Percentiles rank a stretch among this genome's conserved stretches.
Evolutionary conservation across 1,140 invertebrate genomes (phyloP).

Genomic region (Lineus longissimus): DNA sequence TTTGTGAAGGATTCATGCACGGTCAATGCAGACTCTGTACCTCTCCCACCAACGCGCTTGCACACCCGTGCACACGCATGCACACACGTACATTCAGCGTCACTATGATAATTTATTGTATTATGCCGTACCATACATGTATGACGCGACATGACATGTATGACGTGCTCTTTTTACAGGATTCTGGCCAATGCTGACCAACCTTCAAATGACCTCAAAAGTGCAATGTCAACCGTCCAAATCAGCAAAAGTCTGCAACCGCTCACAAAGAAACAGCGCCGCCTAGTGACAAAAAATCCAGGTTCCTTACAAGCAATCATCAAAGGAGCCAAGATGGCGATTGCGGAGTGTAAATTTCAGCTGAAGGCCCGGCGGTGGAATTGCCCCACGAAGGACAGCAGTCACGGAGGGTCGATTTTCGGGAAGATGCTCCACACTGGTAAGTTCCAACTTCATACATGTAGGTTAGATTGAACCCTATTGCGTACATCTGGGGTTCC

Average conservation of each 20-base stretch:
- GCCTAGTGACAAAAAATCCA: constrained; percentile 44
- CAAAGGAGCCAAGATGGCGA: constrained; percentile 46
- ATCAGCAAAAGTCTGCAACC: constrained; percentile 43
- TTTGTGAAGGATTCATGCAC: too few relatives aligned
- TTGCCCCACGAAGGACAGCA: constrained; percentile 42
- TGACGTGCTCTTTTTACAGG: constrained; percentile 25
- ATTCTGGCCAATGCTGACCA: constrained; percentile 39
- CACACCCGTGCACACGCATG: too few relatives aligned
- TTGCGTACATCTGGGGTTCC: too few relatives aligned
- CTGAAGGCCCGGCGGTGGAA: constrained; percentile 52
- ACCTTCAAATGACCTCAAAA: constrained; percentile 34
- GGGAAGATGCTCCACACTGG: constrained; percentile 49
- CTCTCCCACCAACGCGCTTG: too few relatives aligned
- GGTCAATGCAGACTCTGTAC: too few relatives aligned
- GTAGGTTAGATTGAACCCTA: too few relatives aligned
- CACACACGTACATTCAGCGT: too few relatives aligned
- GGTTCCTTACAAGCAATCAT: constrained; percentile 47
- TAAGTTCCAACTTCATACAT: constrained; percentile 25
- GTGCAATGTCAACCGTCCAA: constrained; percentile 33
- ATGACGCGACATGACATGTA: too few relatives aligned
- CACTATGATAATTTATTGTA: too few relatives aligned
- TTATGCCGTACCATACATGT: too few relatives aligned
- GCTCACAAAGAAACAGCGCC: constrained; percentile 43
- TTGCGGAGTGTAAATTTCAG: constrained; percentile 51
- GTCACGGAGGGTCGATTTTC: constrained; percentile 41